Evolutionary conservation across 1,140 invertebrate species (phyloP), one percentile per base, ranked within the genome.

Genomic region (Eciton burchellii): DNA sequence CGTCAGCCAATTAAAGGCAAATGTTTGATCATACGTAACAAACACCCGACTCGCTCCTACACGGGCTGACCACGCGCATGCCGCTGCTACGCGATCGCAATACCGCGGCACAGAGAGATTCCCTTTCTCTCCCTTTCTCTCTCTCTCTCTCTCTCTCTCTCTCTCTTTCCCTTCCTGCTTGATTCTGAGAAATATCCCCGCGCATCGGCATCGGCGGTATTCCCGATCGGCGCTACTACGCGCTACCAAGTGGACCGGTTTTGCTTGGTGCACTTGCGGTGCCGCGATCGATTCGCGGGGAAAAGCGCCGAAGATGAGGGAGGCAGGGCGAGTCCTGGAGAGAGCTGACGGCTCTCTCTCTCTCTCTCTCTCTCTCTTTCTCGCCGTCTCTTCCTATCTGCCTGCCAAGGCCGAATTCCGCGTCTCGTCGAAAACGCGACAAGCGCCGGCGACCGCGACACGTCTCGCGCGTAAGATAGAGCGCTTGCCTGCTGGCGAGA

Each of bases 1-100:
- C 86, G 87, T 89, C 85, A 84, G 86, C 88, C 91, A 91, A 91
- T 91, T 92, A 91, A 91, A 89, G 85, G 74, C 63, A 86, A 90
- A 88, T 87, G 88, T 89, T 88, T 85, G 82, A 86, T 89, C 74
- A 88, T 88, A 83, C 76, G 84, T 88, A 91, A 90, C 87, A 87
- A 91, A 90, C 85, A 81, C 62, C 66, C 66, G 24, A 73, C 57
- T 62, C 63, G 41, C 57, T 82, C 54, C 57, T 63, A 45, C 35
- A 45, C 29, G 35, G 9, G 26, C 35, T 35, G 35, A 35, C 26
- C 79, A 45, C 56, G 35, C 16, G 16, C 70, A 29, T 57, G n/a
- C 21, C 45, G 24, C 24, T 16, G 68, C 68, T 56, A 14, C 35
- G 68, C 52, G 12, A 71, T 71, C 26, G 47, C 8, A 4, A 21